These are phyloP conservation scores for Marronus borbonicus DNA, from an alignment of 2,888 invertebrate genomes.

Conservation along the genomic window DNA sequence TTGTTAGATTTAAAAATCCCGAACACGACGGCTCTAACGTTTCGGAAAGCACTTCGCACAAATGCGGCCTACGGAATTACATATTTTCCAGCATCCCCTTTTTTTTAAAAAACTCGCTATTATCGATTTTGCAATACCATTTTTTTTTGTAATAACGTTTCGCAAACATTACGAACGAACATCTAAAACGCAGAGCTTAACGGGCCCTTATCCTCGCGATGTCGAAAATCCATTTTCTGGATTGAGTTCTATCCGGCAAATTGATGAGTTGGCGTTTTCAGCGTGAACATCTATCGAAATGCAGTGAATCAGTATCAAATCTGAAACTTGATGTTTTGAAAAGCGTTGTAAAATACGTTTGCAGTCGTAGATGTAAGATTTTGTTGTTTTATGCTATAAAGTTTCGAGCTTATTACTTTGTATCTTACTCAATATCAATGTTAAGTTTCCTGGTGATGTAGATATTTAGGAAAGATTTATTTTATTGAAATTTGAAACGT, in stretches of 20 bases:
- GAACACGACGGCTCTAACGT: not conserved
- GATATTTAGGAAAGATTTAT: too few species aligned
- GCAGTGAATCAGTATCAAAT: too few species aligned
- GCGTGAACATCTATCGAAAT: too few species aligned
- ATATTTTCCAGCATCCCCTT: not conserved
- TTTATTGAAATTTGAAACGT: too few species aligned
- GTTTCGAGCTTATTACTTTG: too few species aligned
- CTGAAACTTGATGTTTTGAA: too few species aligned
- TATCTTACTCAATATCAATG: too few species aligned
- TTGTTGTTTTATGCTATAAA: too few species aligned
- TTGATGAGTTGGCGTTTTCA: too few species aligned
- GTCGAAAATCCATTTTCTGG: not conserved
- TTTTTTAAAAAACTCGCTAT: not conserved
- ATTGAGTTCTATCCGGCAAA: not conserved
- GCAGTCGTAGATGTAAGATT: too few species aligned
- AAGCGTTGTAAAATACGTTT: too few species aligned
- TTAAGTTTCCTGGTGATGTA: too few species aligned
- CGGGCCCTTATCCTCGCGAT: not conserved
- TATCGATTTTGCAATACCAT: not conserved
- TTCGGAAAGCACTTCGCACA: not conserved
- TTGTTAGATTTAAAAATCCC: not conserved
- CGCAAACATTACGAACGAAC: not conserved
- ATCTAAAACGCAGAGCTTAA: not conserved
- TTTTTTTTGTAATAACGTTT: constrained; percentile 1
- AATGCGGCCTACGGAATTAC: not conserved